Evolutionary conservation across 2,888 invertebrate genomes (phyloP).

Genomic region (Brachypalpus laphriformis): DNA sequence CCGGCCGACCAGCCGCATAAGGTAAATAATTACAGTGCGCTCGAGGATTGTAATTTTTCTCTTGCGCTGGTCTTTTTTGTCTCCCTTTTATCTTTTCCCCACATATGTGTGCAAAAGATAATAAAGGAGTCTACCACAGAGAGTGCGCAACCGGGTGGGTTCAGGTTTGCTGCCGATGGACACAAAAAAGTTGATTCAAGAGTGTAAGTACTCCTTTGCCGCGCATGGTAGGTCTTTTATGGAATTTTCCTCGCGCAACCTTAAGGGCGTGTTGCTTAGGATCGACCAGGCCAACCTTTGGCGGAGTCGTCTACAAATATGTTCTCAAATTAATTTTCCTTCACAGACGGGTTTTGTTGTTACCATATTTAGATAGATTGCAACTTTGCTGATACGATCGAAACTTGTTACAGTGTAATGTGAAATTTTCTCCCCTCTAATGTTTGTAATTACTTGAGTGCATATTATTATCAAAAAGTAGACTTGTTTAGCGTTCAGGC

Average conservation of each 20-base stretch:
- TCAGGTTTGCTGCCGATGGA: slow-evolving; percentile 51
- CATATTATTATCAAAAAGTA: slow-evolving; percentile 4
- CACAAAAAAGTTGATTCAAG: slow-evolving; percentile 50
- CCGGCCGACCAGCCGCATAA: slow-evolving; percentile 61
- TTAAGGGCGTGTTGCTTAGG: slow-evolving; percentile 52
- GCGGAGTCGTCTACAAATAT: slow-evolving; percentile 46
- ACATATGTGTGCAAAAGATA: slow-evolving; percentile 42
- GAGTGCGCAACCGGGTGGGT: slow-evolving; percentile 64
- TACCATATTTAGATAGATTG: slow-evolving; percentile 55
- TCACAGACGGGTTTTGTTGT: slow-evolving; percentile 39
- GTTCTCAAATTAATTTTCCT: slow-evolving; percentile 65
- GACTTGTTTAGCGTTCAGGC: slow-evolving; percentile 3
- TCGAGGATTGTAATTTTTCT: slow-evolving; percentile 70
- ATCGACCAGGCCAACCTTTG: slow-evolving; percentile 56
- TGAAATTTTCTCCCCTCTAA: slow-evolving; percentile 37
- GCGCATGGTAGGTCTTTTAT: slow-evolving; percentile 35
- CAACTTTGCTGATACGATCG: slow-evolving; percentile 33
- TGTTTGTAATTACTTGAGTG: slow-evolving; percentile 30
- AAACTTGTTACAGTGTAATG: slow-evolving; percentile 65
- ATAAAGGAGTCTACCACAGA: slow-evolving; percentile 62
- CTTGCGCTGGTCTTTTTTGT: slow-evolving; percentile 28
- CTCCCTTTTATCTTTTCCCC: slow-evolving; percentile 59
- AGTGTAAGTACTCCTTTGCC: slow-evolving; percentile 50
- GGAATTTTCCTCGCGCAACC: slow-evolving; percentile 48
- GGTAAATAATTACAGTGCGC: slow-evolving; percentile 74